Base-by-base conservation (phyloP, 2,888 invertebrate genomes). In the Campoletis raptor region DNA sequence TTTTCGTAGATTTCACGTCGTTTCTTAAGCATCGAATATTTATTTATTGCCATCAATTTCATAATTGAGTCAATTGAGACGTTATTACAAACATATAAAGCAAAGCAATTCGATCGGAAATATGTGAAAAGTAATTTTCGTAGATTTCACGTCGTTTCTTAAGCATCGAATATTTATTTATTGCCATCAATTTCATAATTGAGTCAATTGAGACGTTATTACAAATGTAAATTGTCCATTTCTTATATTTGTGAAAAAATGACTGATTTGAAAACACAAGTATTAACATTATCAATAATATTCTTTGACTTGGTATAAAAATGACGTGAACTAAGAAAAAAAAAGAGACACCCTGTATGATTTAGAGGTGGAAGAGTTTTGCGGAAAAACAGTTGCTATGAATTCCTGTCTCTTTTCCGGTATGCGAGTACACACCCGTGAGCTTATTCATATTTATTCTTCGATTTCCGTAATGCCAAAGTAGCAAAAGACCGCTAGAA, bases 331-430 rank as follows among this genome's bases (percentile, higher is more conserved):
- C 3, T 4, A 18, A 69, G 10, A 8, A 54, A 42, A 48, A 37
- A 67, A 67, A 37, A 52, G 36, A 30, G 24, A 52, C 78, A 67
- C 18, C 78, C 40, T 24, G 42, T 79, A 69, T 24, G 57, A 78
- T 30, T 12, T 24, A 10, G 24, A 36, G 40, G 30, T 36, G 57
- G 9, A 72, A 85, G 64, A 79, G 72, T 18, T 80, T 70, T 69
- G 30, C 37, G 30, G 36, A 79, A 64, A 73, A 74, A 84, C 84
- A 81, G 86, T 83, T 81, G 57, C 57, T 84, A 76, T 54, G 81
- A 78, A 86, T 86, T 81, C 81, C 81, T 73, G 37, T 61, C 70
- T 81, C 45, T 76, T 81, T 72, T 78, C 85, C 85, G 85, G 82
- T 79, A 85, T 86, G 74, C 76, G 79, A 48, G 45, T 69, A 36